These are phyloP conservation scores for Psittacula cyanocephala DNA, from an alignment of 2,113 vertebrate genomes.

Conservation along the genomic window DNA sequence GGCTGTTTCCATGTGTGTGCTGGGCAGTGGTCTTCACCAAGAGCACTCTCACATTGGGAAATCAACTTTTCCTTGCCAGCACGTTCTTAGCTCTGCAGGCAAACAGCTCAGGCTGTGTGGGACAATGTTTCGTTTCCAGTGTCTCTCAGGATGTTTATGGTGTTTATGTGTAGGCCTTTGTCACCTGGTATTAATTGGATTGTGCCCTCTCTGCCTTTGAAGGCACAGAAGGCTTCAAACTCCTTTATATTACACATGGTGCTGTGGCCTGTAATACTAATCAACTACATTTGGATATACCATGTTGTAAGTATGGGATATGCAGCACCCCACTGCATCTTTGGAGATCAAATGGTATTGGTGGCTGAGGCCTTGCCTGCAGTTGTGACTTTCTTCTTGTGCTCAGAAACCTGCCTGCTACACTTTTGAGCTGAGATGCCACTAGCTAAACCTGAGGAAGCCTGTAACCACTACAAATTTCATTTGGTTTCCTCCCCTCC, in stretches of 20 bases:
- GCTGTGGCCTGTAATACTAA: slow-evolving; percentile 38
- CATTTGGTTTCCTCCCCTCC: neutral
- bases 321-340: neutral
- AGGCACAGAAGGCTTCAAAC: slow-evolving; percentile 47
- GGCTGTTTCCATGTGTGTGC: slow-evolving; percentile 11
- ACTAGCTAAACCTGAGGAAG: neutral
- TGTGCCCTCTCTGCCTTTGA: slow-evolving; percentile 64
- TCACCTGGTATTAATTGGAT: slow-evolving; percentile 61
- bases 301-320: neutral
- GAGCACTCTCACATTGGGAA: neutral
- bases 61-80: neutral
- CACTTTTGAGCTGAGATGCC: neutral
- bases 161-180: slow-evolving; percentile 44
- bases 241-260: slow-evolving; percentile 39
- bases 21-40: slow-evolving; percentile 8
- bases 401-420: neutral
- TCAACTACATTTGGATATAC: slow-evolving; percentile 50
- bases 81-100: neutral
- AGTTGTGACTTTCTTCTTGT: neutral
- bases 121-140: slow-evolving; percentile 12
- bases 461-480: neutral
- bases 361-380: neutral
- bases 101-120: slow-evolving; percentile 2
- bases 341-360: slow-evolving; percentile 48
- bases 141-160: slow-evolving; percentile 43